phyloP scores from a whole-genome alignment of 2,113 vertebrate genomes.

The Natator depressus region DNA sequence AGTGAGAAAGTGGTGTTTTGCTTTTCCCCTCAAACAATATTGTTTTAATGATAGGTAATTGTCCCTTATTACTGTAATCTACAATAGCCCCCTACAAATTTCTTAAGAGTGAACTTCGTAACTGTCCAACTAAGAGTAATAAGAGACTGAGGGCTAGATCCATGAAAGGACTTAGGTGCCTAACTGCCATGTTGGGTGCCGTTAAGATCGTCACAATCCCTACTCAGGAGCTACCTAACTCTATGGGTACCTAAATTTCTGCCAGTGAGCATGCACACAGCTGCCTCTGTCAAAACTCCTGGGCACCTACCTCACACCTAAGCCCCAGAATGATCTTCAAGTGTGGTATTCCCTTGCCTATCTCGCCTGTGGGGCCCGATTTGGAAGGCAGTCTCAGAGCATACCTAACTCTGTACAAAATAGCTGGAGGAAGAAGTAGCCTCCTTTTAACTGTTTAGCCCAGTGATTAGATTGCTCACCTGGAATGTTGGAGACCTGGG shows the following conservation, averaged over 20 bases:
- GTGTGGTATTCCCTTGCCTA: neutral
- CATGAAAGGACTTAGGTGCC: neutral
- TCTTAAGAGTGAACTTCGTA: neutral
- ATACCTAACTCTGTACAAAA: neutral
- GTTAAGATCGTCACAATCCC: neutral
- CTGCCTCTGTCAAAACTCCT: neutral
- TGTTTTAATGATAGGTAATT: conserved; percentile 30
- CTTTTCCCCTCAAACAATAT: neutral
- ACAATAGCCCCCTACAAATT: neutral
- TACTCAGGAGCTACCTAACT: neutral
- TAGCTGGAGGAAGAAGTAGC: neutral
- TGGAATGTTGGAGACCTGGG: neutral
- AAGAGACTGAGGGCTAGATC: neutral
- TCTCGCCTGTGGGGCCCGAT: neutral
- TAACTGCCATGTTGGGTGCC: neutral
- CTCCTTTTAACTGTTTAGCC: neutral
- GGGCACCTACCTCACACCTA: neutral
- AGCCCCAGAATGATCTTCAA: neutral
- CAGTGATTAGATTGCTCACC: neutral
- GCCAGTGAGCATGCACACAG: neutral
- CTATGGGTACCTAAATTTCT: neutral
- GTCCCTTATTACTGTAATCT: conserved; percentile 9
- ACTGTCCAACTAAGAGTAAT: neutral
- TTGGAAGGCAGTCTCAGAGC: neutral
- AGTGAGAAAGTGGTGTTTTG: neutral